phyloP scores from a whole-genome alignment of 2,797 vertebrate genomes.

The Zalophus californianus region DNA sequence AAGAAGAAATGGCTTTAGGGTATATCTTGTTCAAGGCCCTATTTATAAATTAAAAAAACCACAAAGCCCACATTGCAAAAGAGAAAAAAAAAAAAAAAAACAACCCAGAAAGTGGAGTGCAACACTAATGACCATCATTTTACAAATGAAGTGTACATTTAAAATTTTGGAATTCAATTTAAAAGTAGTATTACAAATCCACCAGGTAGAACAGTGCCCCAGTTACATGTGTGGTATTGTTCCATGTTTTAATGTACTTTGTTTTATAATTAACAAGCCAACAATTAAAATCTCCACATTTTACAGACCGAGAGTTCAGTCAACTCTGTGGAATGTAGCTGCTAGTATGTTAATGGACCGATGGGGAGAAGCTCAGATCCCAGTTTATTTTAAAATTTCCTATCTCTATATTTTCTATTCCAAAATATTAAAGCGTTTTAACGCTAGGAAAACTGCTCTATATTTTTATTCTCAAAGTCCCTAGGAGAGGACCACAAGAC shows the following conservation, averaged over 20 bases:
- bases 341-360: rapidly evolving
- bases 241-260: neutral
- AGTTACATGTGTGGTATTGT: neutral
- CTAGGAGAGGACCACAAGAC: neutral
- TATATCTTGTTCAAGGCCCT: neutral
- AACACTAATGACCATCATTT: neutral
- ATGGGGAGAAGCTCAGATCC: neutral
- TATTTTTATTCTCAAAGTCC: neutral
- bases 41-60: neutral
- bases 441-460: neutral
- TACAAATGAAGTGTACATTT: neutral
- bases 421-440: neutral
- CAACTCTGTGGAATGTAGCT: neutral
- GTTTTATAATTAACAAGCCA: neutral
- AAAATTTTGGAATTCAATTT: conserved; percentile 44
- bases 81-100: neutral
- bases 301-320: neutral
- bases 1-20: neutral
- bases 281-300: neutral
- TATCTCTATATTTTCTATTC: neutral
- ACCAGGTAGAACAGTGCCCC: neutral
- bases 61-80: neutral
- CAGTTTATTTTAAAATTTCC: neutral
- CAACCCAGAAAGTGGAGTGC: neutral
- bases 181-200: neutral